phyloP scores from a whole-genome alignment of 2,113 vertebrate species.

The Chaetorhynchus papuensis region DNA sequence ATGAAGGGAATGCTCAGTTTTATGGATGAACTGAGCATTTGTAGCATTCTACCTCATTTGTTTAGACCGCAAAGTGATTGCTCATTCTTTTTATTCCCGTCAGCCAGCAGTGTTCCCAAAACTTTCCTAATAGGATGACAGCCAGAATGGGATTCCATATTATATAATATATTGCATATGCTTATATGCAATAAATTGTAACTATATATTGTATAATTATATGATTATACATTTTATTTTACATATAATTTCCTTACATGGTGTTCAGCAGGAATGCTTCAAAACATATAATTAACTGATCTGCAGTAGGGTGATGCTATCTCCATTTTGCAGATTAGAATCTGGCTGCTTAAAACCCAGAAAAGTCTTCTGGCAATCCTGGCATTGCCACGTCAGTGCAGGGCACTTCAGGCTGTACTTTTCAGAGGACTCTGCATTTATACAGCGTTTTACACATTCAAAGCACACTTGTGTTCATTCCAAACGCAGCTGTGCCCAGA shows the following conservation, averaged over 20 bases:
- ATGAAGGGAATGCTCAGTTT: not conserved
- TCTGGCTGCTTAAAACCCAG: not conserved
- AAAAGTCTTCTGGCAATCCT: not conserved
- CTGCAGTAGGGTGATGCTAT: not conserved
- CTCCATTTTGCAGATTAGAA: not conserved
- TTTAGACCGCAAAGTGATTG: not conserved
- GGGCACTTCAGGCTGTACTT: not conserved
- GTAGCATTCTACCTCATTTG: not conserved
- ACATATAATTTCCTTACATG: not conserved
- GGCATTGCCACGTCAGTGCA: not conserved
- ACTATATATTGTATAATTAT: not conserved
- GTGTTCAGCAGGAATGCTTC: not conserved
- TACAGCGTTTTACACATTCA: not conserved
- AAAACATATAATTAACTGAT: not conserved
- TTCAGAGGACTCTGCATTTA: not conserved
- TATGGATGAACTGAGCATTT: not conserved
- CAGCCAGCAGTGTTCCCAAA: not conserved
- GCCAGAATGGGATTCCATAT: not conserved
- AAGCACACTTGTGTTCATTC: not conserved
- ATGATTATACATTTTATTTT: not conserved
- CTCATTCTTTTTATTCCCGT: not conserved
- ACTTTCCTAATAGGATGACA: not conserved
- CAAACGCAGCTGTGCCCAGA: not conserved
- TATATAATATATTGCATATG: not conserved
- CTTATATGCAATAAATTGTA: not conserved